A percentile compares a stretch with the other conserved stretches of the same genome.
Conservation (phyloP, 92 coral and sea anemone genomes). For the Diadumene lineata region DNA sequence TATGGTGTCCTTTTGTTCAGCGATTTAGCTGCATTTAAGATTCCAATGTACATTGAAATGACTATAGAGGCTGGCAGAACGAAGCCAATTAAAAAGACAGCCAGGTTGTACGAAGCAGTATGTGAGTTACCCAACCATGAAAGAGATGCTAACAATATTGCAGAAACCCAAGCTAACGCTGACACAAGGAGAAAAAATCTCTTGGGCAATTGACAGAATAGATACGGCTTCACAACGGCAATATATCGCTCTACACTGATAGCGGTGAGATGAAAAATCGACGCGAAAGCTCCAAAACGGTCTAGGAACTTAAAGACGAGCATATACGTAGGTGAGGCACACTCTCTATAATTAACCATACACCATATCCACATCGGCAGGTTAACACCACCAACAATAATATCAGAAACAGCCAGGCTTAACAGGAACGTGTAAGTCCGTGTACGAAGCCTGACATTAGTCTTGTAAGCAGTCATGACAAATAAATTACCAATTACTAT, state of each 20-base stretch:
- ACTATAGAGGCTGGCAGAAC: slow-evolving; percentile 42
- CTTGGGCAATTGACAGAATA: slow-evolving; percentile 33
- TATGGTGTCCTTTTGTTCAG: slow-evolving; percentile 44
- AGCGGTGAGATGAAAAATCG: slow-evolving; percentile 70
- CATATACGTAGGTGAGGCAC: neutral
- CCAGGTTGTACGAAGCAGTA: slow-evolving; percentile 23
- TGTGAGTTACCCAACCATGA: slow-evolving; percentile 23
- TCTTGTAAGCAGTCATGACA: slow-evolving; percentile 58
- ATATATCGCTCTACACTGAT: slow-evolving; percentile 62
- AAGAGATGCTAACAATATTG: slow-evolving; percentile 44
- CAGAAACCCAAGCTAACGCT: slow-evolving; percentile 47
- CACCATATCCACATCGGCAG: slow-evolving; percentile 62
- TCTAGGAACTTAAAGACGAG: slow-evolving; percentile 51
- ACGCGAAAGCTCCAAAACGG: slow-evolving; percentile 70
- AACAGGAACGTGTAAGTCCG: slow-evolving; percentile 61
- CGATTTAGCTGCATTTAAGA: slow-evolving; percentile 55
- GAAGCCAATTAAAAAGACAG: slow-evolving; percentile 53
- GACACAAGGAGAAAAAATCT: slow-evolving; percentile 35
- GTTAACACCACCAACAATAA: slow-evolving; percentile 65
- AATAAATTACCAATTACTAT: slow-evolving; percentile 52
- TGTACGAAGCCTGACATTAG: slow-evolving; percentile 47
- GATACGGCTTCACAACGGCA: slow-evolving; percentile 59
- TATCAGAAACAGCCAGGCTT: slow-evolving; percentile 67
- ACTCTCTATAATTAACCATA: slow-evolving; percentile 35
- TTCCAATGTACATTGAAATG: slow-evolving; percentile 39